A percentile compares a stretch with the other conserved stretches of the same genome.
Conservation (phyloP, 2,888 invertebrate species). For the Cheilosia pagana region DNA sequence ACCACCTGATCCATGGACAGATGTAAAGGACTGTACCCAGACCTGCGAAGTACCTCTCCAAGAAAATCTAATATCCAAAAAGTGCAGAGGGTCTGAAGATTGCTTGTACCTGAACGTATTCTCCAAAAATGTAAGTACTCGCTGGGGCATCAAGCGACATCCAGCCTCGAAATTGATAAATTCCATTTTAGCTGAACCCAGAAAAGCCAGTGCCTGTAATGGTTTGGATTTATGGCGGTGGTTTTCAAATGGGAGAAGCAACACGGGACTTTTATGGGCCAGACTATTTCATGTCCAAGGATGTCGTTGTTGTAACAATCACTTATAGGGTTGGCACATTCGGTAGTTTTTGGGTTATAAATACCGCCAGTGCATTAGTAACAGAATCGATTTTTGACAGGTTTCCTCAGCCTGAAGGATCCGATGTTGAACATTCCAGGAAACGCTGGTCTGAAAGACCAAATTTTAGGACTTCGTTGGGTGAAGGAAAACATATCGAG, state of each 20-base stretch:
- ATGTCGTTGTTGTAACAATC: slow-evolving; percentile 83
- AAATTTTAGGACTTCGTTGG: slow-evolving; percentile 84
- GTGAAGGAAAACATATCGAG: slow-evolving; percentile 82
- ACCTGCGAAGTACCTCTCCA: slow-evolving; percentile 79
- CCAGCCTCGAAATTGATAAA: background rate
- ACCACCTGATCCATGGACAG: slow-evolving; percentile 82
- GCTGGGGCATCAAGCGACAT: no score
- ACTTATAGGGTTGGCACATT: slow-evolving; percentile 84
- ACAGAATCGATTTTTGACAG: slow-evolving; percentile 76
- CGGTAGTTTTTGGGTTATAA: slow-evolving; percentile 75
- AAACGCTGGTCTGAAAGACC: slow-evolving; percentile 85
- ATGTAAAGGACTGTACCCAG: slow-evolving; percentile 81
- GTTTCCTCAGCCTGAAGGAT: slow-evolving; percentile 84
- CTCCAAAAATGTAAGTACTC: slow-evolving; percentile 77
- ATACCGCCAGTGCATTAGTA: background rate
- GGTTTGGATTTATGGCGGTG: slow-evolving; percentile 84
- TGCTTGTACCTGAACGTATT: slow-evolving; percentile 84
- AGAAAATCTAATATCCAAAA: slow-evolving; percentile 78
- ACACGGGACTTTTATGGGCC: slow-evolving; percentile 81
- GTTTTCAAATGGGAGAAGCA: slow-evolving; percentile 82
- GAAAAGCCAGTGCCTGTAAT: slow-evolving; percentile 80
- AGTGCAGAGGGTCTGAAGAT: slow-evolving; percentile 84
- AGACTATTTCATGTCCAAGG: slow-evolving; percentile 83
- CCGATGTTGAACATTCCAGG: slow-evolving; percentile 84
- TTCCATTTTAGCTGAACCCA: slow-evolving; percentile 72